Base-by-base conservation (phyloP, 2,888 invertebrate species). In the Nomada hirtipes region DNA sequence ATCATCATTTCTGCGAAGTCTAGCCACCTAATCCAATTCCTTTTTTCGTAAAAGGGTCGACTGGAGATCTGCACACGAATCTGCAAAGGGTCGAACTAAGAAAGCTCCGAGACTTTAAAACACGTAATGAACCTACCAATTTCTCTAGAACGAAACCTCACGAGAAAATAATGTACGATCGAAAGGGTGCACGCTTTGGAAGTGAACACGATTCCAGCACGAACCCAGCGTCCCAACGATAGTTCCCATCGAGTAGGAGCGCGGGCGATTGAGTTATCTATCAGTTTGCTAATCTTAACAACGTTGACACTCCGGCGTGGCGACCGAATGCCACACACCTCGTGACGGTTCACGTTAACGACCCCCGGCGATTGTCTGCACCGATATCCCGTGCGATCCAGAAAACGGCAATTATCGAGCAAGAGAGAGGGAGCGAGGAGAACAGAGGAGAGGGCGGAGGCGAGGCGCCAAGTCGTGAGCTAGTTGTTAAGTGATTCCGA, bases 401-500 rank as follows among this genome's bases (percentile, higher is more conserved):
- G 90, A 92, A 91, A 91, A 88, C 90, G 86, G 90, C 90, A 91
- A 91, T 80, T 80, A 80, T 80, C 81, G 80, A 61, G 73, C 61
- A 42, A 67, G 70, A 59, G 74, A 59, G 73, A 65, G 50, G 36
- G 55, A 59, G 64, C 73, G 67, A 74, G 44, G 63, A 65, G 47
- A 53, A 63, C n/a, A 64, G 67, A 68, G 70, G 76, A 64, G 83
- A 84, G 81, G 85, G 87, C 86, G 86, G 86, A 89, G 90, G 87
- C 88, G 88, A 91, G 91, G 92, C 91, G 91, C 90, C 90, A 90
- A 91, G 88, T 93, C 93, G 93, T 93, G 93, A 92, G 92, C 84
- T 89, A 88, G 91, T 91, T 91, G 91, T 92, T 92, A 92, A 92
- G 91, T 91, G 92, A 92, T 92, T 91, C 91, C 91, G 92, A 93